phyloP scores from a whole-genome alignment of 2,888 invertebrate genomes.

The Linnaemya vulpina region DNA sequence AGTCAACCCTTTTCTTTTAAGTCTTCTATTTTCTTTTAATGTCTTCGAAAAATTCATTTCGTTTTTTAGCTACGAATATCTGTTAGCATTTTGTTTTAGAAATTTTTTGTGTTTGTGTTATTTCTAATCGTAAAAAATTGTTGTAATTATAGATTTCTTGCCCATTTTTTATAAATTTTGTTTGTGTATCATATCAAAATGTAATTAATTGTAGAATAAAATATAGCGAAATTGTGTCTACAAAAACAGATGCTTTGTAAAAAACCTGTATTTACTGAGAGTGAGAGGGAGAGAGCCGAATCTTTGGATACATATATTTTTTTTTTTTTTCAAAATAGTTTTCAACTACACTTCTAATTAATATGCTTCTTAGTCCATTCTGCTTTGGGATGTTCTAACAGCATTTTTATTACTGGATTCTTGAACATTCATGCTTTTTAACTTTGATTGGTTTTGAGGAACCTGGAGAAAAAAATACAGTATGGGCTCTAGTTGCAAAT shows the following conservation, averaged over 20 bases:
- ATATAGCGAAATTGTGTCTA: neutral
- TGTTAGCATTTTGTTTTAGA: slow-evolving; percentile 27
- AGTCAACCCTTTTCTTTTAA: slow-evolving; percentile 11
- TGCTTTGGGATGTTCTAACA: too few species aligned
- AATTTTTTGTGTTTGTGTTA: slow-evolving; percentile 15
- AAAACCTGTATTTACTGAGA: neutral
- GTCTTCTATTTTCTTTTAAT: slow-evolving; percentile 24
- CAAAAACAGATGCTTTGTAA: neutral
- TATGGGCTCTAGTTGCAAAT: too few species aligned
- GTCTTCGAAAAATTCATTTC: slow-evolving; percentile 9
- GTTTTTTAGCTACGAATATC: slow-evolving; percentile 3
- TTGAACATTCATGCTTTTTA: too few species aligned
- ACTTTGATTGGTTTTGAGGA: slow-evolving; percentile 66
- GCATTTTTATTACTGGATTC: too few species aligned
- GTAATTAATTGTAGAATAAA: neutral
- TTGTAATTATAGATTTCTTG: slow-evolving; percentile 17
- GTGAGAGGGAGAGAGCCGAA: slow-evolving; percentile 5
- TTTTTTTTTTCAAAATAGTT: neutral
- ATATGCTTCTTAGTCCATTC: too few species aligned
- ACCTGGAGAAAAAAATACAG: too few species aligned
- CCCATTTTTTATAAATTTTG: slow-evolving; percentile 18
- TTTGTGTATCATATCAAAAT: neutral
- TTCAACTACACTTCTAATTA: too few species aligned
- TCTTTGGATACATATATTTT: too few species aligned
- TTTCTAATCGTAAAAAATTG: neutral